phyloP scores from a whole-genome alignment of 2,797 vertebrate genomes.

The Hyperoplus lanceolatus region DNA sequence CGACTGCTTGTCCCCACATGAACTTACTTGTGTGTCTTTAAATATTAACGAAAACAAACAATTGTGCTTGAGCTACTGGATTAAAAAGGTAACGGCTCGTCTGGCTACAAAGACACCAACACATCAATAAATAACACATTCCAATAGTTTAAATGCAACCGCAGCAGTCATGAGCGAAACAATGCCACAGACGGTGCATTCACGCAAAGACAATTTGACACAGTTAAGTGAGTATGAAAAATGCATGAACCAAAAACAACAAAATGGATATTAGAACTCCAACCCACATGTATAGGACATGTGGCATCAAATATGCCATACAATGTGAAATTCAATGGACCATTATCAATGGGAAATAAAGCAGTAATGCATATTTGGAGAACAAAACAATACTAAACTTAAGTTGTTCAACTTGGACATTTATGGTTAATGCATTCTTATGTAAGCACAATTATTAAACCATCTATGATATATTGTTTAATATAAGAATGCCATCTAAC shows the following conservation, averaged over 20 bases:
- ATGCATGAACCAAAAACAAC: background rate
- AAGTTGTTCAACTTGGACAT: background rate
- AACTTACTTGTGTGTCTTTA: background rate
- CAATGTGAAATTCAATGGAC: background rate
- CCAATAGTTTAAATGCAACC: background rate
- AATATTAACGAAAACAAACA: background rate
- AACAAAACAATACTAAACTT: background rate
- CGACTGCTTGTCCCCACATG: background rate
- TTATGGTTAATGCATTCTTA: background rate
- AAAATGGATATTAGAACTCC: background rate
- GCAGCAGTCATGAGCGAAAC: background rate
- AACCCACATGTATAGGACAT: constrained; percentile 21
- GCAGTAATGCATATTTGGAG: fast-evolving
- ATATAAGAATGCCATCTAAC: no score
- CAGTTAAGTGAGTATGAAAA: background rate
- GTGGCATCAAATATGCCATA: background rate
- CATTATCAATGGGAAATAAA: background rate
- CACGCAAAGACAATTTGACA: background rate
- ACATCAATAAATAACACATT: background rate
- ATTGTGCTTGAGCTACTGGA: background rate
- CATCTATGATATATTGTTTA: no score
- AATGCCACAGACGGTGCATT: no score
- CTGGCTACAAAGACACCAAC: background rate
- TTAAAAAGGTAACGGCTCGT: no score
- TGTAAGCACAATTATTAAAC: no score